Evolutionary conservation across 2,888 invertebrate genomes (phyloP).

Genomic region (Folsomia candida): DNA sequence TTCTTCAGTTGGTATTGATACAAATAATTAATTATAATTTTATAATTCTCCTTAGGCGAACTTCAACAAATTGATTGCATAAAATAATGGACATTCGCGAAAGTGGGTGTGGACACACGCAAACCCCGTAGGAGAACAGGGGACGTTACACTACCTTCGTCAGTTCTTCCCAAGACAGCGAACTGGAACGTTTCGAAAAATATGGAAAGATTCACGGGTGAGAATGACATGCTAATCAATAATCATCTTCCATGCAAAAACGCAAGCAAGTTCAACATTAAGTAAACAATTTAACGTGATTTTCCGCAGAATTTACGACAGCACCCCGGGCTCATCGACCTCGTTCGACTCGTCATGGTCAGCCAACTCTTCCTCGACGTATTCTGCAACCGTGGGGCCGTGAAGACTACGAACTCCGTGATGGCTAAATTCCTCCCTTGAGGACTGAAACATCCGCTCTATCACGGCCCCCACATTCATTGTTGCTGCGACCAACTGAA

Average conservation of each 20-base stretch:
- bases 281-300: no score
- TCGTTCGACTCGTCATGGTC: slow-evolving; percentile 6
- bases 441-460: slow-evolving; percentile 41
- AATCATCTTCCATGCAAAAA: no score
- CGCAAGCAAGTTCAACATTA: no score
- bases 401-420: slow-evolving; percentile 29
- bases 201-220: slow-evolving; percentile 20
- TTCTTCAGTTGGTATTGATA: no score
- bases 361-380: neutral
- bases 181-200: slow-evolving; percentile 2
- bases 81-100: no score
- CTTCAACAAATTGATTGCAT: no score
- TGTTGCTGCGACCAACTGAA: no score
- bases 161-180: slow-evolving; percentile 15
- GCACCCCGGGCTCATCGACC: slow-evolving; percentile 8
- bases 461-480: slow-evolving; percentile 46
- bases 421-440: slow-evolving; percentile 44
- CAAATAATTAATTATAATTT: no score
- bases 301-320: slow-evolving; percentile 15
- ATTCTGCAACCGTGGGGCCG: slow-evolving; percentile 12
- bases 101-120: no score
- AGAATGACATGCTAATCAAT: neutral
- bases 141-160: no score
- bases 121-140: no score
- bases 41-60: no score